Percentiles rank a stretch among this genome's conserved stretches.
Evolutionary conservation across 1,140 invertebrate species (phyloP).

Genomic region (Diplogasteroides magnus): DNA sequence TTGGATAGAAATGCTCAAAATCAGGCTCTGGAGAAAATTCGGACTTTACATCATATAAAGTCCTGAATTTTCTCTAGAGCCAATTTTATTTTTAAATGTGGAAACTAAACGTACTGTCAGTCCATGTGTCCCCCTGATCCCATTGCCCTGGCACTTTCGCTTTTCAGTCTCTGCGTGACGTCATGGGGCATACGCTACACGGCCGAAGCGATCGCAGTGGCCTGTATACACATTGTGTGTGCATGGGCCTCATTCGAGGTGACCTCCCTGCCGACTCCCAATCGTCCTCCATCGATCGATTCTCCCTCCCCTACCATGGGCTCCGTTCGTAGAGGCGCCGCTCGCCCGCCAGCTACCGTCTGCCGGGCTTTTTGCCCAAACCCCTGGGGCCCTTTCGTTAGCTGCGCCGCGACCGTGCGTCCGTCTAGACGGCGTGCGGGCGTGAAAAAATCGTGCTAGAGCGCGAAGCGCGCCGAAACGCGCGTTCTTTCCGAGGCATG

Average conservation of each 20-base stretch:
- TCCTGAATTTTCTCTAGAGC: too few species aligned
- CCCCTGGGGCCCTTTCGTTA: neutral
- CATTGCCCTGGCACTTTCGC: neutral
- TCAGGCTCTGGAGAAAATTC: neutral
- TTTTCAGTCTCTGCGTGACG: neutral
- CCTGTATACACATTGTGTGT: neutral
- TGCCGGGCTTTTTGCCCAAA: neutral
- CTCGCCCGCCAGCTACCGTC: neutral
- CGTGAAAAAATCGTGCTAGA: neutral
- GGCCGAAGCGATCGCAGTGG: neutral
- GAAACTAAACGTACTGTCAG: too few species aligned
- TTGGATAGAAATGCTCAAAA: neutral
- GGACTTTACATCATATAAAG: too few species aligned
- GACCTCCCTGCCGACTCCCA: too few species aligned
- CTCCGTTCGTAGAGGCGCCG: neutral
- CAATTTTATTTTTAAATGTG: too few species aligned
- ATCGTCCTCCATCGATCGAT: too few species aligned
- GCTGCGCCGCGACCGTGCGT: neutral
- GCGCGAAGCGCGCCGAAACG: neutral
- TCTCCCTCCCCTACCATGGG: neutral
- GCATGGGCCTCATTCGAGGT: neutral
- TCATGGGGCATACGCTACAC: neutral
- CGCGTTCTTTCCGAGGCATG: too few species aligned
- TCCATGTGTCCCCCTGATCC: too few species aligned
- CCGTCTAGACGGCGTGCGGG: neutral